phyloP scores from a whole-genome alignment of 2,888 invertebrate genomes.

The Drosophila stalkeri region DNA sequence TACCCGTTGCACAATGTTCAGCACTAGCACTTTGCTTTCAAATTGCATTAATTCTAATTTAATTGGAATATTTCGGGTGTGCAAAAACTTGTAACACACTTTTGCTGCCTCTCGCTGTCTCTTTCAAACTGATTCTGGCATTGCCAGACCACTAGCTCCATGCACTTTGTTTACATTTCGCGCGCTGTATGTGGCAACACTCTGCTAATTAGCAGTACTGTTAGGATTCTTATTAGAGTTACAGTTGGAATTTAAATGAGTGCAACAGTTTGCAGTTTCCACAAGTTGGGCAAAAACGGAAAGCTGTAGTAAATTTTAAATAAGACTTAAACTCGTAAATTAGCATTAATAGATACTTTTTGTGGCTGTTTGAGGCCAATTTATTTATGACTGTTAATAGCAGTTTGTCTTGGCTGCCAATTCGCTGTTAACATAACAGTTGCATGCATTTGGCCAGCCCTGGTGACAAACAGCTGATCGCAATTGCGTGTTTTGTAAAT shows the following conservation, averaged over 20 bases:
- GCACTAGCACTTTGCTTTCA: slow-evolving; percentile 48
- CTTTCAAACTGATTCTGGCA: slow-evolving; percentile 66
- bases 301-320: background rate
- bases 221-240: slow-evolving; percentile 10
- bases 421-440: slow-evolving; percentile 7
- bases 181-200: slow-evolving; percentile 41
- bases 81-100: slow-evolving; percentile 73
- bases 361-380: background rate
- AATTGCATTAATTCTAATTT: slow-evolving; percentile 63
- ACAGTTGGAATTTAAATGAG: slow-evolving; percentile 20
- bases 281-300: too few relatives aligned
- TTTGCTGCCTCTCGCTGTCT: slow-evolving; percentile 74
- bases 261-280: background rate
- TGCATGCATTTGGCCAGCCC: slow-evolving; percentile 19
- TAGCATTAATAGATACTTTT: too few relatives aligned
- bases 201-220: slow-evolving; percentile 30
- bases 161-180: slow-evolving; percentile 58
- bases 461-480: slow-evolving; percentile 35
- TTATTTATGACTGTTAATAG: background rate
- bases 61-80: slow-evolving; percentile 65
- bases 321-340: background rate
- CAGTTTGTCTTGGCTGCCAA: background rate
- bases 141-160: slow-evolving; percentile 51
- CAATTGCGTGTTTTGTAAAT: slow-evolving; percentile 16
- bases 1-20: slow-evolving; percentile 57